phyloP scores from a whole-genome alignment of 2,888 invertebrate genomes.

The Cylloceria caligata region DNA sequence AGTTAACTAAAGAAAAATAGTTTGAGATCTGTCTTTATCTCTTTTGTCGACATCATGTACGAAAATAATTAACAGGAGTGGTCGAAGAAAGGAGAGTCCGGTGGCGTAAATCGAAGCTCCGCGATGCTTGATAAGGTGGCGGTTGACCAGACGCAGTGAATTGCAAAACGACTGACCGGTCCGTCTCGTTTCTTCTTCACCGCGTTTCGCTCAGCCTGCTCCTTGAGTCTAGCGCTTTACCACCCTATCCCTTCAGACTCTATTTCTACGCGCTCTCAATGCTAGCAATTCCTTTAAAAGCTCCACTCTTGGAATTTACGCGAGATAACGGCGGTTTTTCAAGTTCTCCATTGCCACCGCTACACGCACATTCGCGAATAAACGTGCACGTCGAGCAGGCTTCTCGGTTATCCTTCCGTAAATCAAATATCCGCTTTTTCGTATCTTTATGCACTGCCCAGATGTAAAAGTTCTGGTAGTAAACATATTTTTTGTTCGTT shows the following conservation, averaged over 20 bases:
- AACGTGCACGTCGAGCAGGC: conserved; percentile 22
- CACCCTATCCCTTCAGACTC: conserved; percentile 7
- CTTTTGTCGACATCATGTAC: conserved; percentile 28
- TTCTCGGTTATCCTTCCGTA: conserved; percentile 62
- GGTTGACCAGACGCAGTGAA: conserved; percentile 34
- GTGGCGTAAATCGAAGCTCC: conserved; percentile 25
- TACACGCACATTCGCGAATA: no score
- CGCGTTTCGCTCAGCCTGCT: neutral
- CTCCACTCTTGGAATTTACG: conserved; percentile 29
- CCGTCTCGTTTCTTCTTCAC: conserved; percentile 9
- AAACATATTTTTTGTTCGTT: neutral
- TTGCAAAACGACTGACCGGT: conserved; percentile 17
- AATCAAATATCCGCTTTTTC: conserved; percentile 66
- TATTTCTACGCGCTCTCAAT: conserved; percentile 12
- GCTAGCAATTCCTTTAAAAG: conserved; percentile 68
- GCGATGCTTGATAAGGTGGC: conserved; percentile 53
- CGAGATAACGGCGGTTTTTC: conserved; percentile 41
- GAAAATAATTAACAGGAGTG: conserved; percentile 54
- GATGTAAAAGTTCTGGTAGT: neutral
- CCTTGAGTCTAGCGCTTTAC: neutral
- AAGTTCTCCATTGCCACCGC: conserved; percentile 23
- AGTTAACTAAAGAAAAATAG: neutral
- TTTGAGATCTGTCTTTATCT: conserved; percentile 4
- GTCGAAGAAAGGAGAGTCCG: conserved; percentile 16
- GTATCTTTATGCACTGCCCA: neutral